Evolutionary conservation across 2,888 invertebrate species (phyloP).

Genomic region (Acrobasis repandana): DNA sequence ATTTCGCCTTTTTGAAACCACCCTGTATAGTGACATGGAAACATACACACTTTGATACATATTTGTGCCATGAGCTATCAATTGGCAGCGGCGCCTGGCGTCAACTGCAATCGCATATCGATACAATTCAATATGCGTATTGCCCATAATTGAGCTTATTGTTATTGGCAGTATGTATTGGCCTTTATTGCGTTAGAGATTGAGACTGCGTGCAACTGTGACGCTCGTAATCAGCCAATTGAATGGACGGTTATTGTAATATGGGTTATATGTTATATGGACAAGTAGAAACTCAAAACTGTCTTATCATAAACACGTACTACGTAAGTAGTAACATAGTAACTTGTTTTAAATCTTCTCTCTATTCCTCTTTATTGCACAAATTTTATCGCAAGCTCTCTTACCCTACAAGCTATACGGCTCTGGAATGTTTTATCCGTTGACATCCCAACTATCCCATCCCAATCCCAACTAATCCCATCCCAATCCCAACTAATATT

Average conservation of each 20-base stretch:
- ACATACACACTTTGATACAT: neutral
- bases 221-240: slow-evolving; percentile 40
- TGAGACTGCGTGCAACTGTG: slow-evolving; percentile 48
- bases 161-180: slow-evolving; percentile 52
- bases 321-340: too few species aligned
- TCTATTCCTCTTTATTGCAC: too few species aligned
- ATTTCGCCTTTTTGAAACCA: neutral
- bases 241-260: slow-evolving; percentile 30
- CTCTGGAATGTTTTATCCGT: too few species aligned
- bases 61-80: slow-evolving; percentile 31
- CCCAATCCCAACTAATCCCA: too few species aligned
- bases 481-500: slow-evolving; percentile 3
- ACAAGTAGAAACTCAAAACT: too few species aligned
- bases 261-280: neutral
- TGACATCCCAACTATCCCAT: too few species aligned
- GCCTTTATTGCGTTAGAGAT: slow-evolving; percentile 69
- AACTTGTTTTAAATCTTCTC: too few species aligned
- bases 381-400: too few species aligned
- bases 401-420: too few species aligned
- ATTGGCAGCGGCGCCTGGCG: slow-evolving; percentile 61
- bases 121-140: slow-evolving; percentile 48
- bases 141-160: slow-evolving; percentile 70
- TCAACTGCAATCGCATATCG: slow-evolving; percentile 70
- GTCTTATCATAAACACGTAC: too few species aligned
- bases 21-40: neutral